phyloP scores from a whole-genome alignment of 2,113 vertebrate genomes.

The Phyllopteryx taeniolatus region DNA sequence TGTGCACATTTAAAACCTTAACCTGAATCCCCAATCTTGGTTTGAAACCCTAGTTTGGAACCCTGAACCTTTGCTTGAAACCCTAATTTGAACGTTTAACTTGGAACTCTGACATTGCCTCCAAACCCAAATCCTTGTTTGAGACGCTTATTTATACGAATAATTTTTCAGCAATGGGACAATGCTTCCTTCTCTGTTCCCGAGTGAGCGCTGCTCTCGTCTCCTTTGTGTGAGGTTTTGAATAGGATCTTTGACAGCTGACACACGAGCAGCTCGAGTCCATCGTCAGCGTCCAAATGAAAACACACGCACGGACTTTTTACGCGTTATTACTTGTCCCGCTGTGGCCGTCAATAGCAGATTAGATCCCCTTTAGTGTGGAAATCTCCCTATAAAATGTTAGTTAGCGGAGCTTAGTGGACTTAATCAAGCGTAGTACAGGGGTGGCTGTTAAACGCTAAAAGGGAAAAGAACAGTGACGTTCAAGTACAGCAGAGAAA shows the following conservation, averaged over 20 bases:
- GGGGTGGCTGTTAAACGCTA: constrained; percentile 24
- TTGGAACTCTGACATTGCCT: neutral
- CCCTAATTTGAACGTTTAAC: neutral
- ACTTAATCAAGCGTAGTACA: constrained; percentile 34
- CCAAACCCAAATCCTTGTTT: neutral
- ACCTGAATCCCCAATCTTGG: neutral
- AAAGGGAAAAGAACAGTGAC: constrained; percentile 18
- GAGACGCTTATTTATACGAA: neutral
- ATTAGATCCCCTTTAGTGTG: constrained; percentile 23
- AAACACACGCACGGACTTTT: constrained; percentile 9
- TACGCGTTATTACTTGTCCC: constrained; percentile 22
- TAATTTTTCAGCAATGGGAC: neutral
- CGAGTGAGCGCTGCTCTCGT: neutral
- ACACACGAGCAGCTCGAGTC: constrained; percentile 1
- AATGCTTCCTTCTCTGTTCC: neutral
- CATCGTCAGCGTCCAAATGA: constrained; percentile 15
- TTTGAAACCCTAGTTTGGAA: neutral
- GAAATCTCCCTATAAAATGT: constrained; percentile 21
- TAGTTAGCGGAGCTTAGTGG: constrained; percentile 22
- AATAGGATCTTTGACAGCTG: constrained; percentile 25
- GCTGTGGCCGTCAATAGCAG: constrained; percentile 26
- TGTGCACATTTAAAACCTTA: constrained; percentile 17
- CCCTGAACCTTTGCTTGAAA: neutral
- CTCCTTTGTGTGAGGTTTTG: constrained; percentile 26
- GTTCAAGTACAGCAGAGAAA: neutral